Conservation (phyloP, 2,113 vertebrate genomes). For the Microtus pennsylvanicus region DNA sequence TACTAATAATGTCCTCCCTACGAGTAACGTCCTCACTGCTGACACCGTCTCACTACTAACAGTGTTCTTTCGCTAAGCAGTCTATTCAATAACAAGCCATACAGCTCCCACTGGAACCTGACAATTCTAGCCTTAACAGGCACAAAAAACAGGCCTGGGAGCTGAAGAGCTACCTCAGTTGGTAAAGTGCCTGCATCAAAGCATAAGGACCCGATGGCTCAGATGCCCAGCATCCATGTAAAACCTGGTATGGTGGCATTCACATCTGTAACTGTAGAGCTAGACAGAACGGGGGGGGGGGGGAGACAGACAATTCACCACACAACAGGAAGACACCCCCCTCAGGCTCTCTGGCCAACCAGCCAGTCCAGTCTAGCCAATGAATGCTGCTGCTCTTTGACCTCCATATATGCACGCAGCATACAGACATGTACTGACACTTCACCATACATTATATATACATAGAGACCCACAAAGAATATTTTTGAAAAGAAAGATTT, state of each 20-base stretch:
- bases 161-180: background rate
- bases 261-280: background rate
- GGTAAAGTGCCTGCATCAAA: background rate
- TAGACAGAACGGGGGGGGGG: background rate
- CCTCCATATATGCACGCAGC: background rate
- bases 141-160: constrained; percentile 25
- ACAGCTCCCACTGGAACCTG: background rate
- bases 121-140: constrained; percentile 11
- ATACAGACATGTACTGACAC: constrained; percentile 36
- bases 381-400: background rate
- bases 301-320: background rate
- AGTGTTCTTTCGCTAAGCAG: background rate
- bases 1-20: too few relatives aligned
- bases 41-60: background rate
- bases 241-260: background rate
- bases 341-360: background rate
- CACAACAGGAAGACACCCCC: background rate
- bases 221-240: background rate
- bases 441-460: background rate
- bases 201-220: background rate
- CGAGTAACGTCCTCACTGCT: background rate
- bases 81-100: constrained; percentile 36
- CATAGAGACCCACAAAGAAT: background rate
- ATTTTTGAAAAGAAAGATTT: background rate
- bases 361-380: background rate